phyloP scores from a whole-genome alignment of 2,797 vertebrate genomes.

The Malacoctenus gilli region DNA sequence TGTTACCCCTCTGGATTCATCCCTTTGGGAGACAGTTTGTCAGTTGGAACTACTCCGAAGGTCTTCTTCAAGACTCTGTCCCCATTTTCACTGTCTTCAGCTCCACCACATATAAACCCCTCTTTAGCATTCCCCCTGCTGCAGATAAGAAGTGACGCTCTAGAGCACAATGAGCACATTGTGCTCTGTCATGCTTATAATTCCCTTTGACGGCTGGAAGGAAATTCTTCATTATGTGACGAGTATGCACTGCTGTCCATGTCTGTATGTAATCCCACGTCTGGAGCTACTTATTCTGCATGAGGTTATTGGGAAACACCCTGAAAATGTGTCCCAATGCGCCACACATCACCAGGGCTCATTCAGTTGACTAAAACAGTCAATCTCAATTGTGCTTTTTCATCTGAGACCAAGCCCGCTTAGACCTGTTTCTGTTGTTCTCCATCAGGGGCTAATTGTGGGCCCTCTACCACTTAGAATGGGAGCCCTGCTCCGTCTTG shows the following conservation, averaged over 20 bases:
- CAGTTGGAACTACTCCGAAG: too few species aligned
- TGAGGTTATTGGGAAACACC: constrained; percentile 56
- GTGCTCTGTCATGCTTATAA: constrained; percentile 45
- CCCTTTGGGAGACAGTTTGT: too few species aligned
- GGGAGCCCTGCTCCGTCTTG: constrained; percentile 26
- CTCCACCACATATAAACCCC: too few species aligned
- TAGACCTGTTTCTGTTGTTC: constrained; percentile 43
- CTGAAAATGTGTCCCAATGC: constrained; percentile 36
- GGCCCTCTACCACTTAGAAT: too few species aligned
- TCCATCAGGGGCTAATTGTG: constrained; percentile 59
- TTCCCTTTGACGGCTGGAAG: constrained; percentile 56
- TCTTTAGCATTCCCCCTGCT: too few species aligned
- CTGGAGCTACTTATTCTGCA: constrained; percentile 11
- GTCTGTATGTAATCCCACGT: constrained; percentile 45
- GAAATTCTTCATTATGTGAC: constrained; percentile 54
- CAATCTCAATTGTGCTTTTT: constrained; percentile 58
- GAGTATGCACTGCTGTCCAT: constrained; percentile 51
- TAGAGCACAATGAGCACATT: constrained; percentile 51
- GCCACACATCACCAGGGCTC: constrained; percentile 37
- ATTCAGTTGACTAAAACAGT: constrained; percentile 41
- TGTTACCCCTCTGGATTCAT: constrained; percentile 16
- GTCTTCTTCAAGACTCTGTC: too few species aligned
- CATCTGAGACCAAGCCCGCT: constrained; percentile 50
- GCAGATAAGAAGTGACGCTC: constrained; percentile 45
- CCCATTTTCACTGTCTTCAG: too few species aligned